Evolutionary conservation across 2,113 vertebrate species (phyloP).

Genomic region (Phalacrocorax carbo): DNA sequence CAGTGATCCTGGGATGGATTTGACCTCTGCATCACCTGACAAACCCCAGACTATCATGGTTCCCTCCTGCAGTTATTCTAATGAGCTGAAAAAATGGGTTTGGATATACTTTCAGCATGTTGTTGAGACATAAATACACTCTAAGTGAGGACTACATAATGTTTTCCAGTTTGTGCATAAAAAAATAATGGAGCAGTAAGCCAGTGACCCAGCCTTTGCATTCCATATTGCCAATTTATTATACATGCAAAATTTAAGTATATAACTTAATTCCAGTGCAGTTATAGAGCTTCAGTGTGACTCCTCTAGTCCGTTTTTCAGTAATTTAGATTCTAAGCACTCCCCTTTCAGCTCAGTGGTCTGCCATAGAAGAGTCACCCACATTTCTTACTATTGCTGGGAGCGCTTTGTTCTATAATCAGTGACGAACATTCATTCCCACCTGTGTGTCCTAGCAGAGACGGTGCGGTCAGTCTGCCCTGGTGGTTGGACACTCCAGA

Average conservation of each 20-base stretch:
- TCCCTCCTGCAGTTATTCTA: slow-evolving; percentile 24
- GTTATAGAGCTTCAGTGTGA: not conserved
- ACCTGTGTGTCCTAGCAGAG: not conserved
- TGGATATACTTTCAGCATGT: not conserved
- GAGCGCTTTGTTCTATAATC: not conserved
- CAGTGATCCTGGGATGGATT: not conserved
- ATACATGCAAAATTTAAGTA: not conserved
- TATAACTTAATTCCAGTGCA: slow-evolving; percentile 18
- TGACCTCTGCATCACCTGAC: not conserved
- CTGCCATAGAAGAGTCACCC: not conserved
- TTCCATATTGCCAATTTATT: not conserved
- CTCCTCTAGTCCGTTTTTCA: not conserved
- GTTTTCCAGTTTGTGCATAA: slow-evolving; percentile 33
- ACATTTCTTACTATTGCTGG: not conserved
- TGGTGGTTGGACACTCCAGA: not conserved
- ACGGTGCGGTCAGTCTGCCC: not conserved
- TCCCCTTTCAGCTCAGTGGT: not conserved
- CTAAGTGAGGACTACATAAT: not conserved
- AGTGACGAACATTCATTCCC: rapidly evolving
- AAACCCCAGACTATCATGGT: not conserved
- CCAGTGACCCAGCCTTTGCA: not conserved
- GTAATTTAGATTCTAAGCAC: not conserved
- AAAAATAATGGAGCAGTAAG: slow-evolving; percentile 31
- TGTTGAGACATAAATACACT: not conserved
- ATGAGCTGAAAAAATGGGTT: slow-evolving; percentile 25